Evolutionary conservation across 1,140 invertebrate species (phyloP).

Genomic region (Mizuhopecten yessoensis): DNA sequence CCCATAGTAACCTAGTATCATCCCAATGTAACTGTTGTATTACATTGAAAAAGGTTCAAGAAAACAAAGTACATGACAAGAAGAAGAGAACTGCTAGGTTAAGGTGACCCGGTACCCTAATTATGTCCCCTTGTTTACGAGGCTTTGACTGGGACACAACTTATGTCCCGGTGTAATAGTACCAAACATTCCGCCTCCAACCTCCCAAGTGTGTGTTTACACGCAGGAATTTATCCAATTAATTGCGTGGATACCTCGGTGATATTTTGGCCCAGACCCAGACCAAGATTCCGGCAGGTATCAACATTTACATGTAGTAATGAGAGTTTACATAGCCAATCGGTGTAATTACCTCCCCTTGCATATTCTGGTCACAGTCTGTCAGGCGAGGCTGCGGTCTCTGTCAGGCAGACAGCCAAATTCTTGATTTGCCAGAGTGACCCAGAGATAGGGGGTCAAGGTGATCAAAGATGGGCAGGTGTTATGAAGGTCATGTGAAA

Average conservation of each 20-base stretch:
- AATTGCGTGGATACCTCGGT: conserved; percentile 25
- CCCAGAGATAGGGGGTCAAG: background rate
- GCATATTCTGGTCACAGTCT: background rate
- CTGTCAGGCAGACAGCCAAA: conserved; percentile 24
- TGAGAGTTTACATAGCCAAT: conserved; percentile 17
- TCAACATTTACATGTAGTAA: conserved; percentile 21
- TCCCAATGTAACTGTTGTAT: background rate
- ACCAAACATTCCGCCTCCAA: background rate
- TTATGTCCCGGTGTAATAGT: background rate
- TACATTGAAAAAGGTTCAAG: too few relatives aligned
- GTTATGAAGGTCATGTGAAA: background rate
- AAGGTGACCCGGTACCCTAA: background rate
- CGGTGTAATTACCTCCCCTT: conserved; percentile 9
- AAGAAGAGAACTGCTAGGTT: background rate
- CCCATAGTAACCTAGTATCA: too few relatives aligned
- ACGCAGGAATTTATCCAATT: conserved; percentile 28
- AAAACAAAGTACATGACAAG: too few relatives aligned
- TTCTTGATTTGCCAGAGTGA: background rate
- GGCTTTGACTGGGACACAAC: background rate
- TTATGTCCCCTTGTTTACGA: conserved; percentile 11
- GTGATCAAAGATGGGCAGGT: background rate
- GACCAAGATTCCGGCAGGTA: conserved; percentile 18
- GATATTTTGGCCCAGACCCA: background rate
- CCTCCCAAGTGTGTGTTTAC: background rate
- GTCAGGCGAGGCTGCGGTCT: background rate